A percentile compares a stretch with the other conserved stretches of the same genome.
Evolutionary conservation across 2,797 vertebrate genomes (phyloP).

Genomic region (Alcedo quadribrachys): DNA sequence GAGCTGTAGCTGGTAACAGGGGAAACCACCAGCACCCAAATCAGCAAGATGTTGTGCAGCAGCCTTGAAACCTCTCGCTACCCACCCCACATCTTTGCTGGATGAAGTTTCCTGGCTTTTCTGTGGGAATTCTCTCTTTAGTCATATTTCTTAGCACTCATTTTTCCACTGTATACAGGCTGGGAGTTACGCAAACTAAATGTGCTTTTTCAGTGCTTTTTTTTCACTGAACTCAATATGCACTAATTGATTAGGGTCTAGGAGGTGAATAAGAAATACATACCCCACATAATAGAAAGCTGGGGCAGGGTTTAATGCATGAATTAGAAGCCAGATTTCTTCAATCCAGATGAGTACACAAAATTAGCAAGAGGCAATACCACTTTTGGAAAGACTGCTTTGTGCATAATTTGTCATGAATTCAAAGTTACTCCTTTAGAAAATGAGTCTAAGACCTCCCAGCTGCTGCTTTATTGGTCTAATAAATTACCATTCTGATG

Average conservation of each 20-base stretch:
- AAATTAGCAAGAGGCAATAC: conserved; percentile 62
- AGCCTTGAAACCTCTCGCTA: background rate
- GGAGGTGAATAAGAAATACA: conserved; percentile 39
- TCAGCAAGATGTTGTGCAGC: background rate
- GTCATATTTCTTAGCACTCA: background rate
- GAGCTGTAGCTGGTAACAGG: background rate
- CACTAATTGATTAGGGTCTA: conserved; percentile 42
- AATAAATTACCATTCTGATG: conserved; percentile 56
- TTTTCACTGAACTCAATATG: conserved; percentile 13
- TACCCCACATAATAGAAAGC: conserved; percentile 2
- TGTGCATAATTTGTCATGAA: conserved; percentile 57
- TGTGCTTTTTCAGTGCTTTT: background rate
- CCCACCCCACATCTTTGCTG: background rate
- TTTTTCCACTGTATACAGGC: background rate
- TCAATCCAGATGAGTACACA: conserved; percentile 64
- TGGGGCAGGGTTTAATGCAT: conserved; percentile 15
- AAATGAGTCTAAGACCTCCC: conserved; percentile 67
- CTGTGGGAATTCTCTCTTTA: background rate
- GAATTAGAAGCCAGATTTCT: conserved; percentile 55
- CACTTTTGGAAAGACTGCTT: conserved; percentile 60
- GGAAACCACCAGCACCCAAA: background rate
- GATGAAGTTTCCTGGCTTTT: background rate
- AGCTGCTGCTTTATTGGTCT: conserved; percentile 69
- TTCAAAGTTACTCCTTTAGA: conserved; percentile 67
- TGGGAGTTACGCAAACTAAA: background rate